These are phyloP conservation scores for Pterobdella sp. DNA, from an alignment of 2,888 invertebrate species.

Conservation along the genomic window DNA sequence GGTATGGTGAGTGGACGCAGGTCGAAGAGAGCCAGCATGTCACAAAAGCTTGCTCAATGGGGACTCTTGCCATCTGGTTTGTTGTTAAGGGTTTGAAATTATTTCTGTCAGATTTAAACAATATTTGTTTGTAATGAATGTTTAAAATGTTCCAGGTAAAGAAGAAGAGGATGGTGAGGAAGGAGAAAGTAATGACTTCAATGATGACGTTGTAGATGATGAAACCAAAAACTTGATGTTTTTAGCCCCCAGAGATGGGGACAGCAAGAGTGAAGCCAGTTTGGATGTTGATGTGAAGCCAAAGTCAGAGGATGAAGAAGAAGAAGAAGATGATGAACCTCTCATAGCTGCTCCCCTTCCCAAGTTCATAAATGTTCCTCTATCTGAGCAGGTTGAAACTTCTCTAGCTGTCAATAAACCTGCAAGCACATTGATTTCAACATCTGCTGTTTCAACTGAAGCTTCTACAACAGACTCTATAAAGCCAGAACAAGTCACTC, in stretches of 20 bases:
- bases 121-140: neutral
- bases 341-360: conserved; percentile 20
- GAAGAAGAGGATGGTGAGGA: conserved; percentile 3
- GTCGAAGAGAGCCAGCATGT: conserved; percentile 31
- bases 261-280: neutral
- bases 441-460: neutral
- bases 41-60: conserved; percentile 32
- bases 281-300: neutral
- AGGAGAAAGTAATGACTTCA: neutral
- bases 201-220: conserved; percentile 10
- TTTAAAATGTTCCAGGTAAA: neutral
- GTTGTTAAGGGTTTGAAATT: neutral
- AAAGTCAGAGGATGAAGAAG: conserved; percentile 10
- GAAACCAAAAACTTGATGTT: too few species aligned
- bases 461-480: neutral
- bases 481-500: neutral
- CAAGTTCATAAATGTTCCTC: conserved; percentile 19
- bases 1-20: conserved; percentile 15
- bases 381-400: neutral
- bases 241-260: neutral
- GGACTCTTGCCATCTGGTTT: conserved; percentile 31
- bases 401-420: too few species aligned
- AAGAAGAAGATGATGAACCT: conserved; percentile 24
- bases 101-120: neutral
- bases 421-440: neutral